Evolutionary conservation across 2,888 invertebrate genomes (phyloP).

Genomic region (Tipula vernalis): DNA sequence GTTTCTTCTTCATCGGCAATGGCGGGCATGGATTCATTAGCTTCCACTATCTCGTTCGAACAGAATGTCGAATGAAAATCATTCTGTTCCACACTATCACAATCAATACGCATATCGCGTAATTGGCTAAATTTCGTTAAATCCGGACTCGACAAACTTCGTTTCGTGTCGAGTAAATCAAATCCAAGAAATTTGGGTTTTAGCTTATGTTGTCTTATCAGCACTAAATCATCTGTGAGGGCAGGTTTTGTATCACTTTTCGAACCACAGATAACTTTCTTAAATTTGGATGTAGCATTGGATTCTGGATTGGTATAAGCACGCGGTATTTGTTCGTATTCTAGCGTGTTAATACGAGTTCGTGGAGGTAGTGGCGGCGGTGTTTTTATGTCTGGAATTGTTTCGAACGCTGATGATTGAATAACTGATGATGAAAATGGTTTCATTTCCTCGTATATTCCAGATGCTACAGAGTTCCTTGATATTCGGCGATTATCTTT

Average conservation of each 20-base stretch:
- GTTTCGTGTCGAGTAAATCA: slow-evolving; percentile 20
- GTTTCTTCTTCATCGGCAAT: slow-evolving; percentile 16
- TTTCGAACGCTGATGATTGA: slow-evolving; percentile 16
- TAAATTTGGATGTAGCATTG: slow-evolving; percentile 28
- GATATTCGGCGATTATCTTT: slow-evolving; percentile 23
- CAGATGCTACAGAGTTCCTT: slow-evolving; percentile 31
- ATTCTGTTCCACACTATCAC: background rate
- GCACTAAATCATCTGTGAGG: slow-evolving; percentile 10
- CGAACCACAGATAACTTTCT: slow-evolving; percentile 24
- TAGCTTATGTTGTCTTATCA: background rate
- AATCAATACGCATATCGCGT: background rate
- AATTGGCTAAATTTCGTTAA: slow-evolving; percentile 25
- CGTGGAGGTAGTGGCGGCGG: slow-evolving; percentile 30
- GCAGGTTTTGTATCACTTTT: slow-evolving; percentile 16
- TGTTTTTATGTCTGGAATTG: slow-evolving; percentile 20
- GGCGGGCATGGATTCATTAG: background rate
- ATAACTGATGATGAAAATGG: slow-evolving; percentile 18
- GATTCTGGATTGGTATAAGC: slow-evolving; percentile 33
- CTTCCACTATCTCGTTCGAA: slow-evolving; percentile 12
- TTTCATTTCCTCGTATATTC: slow-evolving; percentile 36
- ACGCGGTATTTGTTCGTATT: slow-evolving; percentile 26
- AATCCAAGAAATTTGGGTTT: background rate
- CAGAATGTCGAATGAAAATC: background rate
- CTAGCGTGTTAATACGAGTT: slow-evolving; percentile 31
- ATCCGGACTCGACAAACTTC: slow-evolving; percentile 35